Percentiles rank a stretch among this genome's conserved stretches.
Conservation (phyloP, 2,797 vertebrate species). For the Peromyscus eremicus region DNA sequence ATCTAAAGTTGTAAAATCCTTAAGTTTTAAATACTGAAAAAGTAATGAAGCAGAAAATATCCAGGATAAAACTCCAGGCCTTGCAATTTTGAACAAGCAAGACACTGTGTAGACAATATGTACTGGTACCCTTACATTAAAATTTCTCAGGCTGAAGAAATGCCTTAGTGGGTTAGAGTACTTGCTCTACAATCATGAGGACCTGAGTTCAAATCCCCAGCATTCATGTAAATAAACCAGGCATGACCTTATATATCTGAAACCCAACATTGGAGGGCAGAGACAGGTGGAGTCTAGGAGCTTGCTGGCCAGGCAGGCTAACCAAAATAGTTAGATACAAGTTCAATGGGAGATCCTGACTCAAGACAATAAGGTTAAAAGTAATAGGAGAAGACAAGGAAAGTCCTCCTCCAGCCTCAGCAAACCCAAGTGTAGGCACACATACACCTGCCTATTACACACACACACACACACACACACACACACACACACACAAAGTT, state of each 20-base stretch:
- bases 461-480: background rate
- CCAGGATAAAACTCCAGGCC: background rate
- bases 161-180: background rate
- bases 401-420: background rate
- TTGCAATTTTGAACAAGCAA: background rate
- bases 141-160: background rate
- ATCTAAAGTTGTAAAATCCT: background rate
- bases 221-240: background rate
- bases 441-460: background rate
- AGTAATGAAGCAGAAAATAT: background rate
- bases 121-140: background rate
- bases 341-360: background rate
- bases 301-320: background rate
- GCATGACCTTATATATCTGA: background rate
- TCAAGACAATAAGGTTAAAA: background rate
- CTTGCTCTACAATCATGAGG: background rate
- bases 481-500: background rate
- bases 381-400: background rate
- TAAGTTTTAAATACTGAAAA: slow-evolving; percentile 54
- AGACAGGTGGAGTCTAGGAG: background rate
- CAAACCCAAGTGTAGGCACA: background rate
- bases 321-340: background rate
- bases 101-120: background rate
- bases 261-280: background rate
- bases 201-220: background rate